Conservation (phyloP, 2,888 invertebrate species). For the Silvanus unidentatus region DNA sequence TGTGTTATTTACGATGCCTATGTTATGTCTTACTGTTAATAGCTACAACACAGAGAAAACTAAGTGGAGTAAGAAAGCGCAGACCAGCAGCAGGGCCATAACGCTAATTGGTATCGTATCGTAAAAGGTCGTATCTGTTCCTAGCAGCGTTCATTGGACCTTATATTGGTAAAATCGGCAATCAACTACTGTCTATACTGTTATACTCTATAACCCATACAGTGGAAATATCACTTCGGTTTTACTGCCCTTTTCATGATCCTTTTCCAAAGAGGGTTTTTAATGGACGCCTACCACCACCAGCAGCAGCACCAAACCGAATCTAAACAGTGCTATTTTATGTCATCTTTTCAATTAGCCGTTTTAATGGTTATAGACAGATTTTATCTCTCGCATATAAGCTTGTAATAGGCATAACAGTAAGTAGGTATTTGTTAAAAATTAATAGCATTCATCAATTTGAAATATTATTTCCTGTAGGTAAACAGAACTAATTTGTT, state of each 20-base stretch:
- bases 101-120: conserved; percentile 39
- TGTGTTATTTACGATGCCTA: conserved; percentile 1
- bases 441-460: too few species aligned
- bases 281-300: conserved; percentile 1
- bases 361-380: conserved; percentile 1
- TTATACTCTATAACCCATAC: conserved; percentile 16
- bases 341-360: conserved; percentile 5
- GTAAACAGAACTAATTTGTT: too few species aligned
- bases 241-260: conserved; percentile 3
- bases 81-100: conserved; percentile 24
- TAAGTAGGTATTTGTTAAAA: too few species aligned
- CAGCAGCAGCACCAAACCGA: too few species aligned
- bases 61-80: conserved; percentile 1
- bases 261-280: conserved; percentile 6
- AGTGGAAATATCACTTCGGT: conserved; percentile 8
- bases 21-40: conserved; percentile 3
- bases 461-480: too few species aligned
- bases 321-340: conserved; percentile 1
- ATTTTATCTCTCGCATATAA: not conserved
- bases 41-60: not conserved
- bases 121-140: conserved; percentile 37
- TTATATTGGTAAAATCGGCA: conserved; percentile 37
- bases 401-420: too few species aligned
- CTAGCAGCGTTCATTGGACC: conserved; percentile 32
- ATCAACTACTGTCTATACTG: conserved; percentile 35